A percentile compares a stretch with the other conserved stretches of the same genome.
Evolutionary conservation across 2,113 vertebrate genomes (phyloP).

Genomic region (Varanus salvator): DNA sequence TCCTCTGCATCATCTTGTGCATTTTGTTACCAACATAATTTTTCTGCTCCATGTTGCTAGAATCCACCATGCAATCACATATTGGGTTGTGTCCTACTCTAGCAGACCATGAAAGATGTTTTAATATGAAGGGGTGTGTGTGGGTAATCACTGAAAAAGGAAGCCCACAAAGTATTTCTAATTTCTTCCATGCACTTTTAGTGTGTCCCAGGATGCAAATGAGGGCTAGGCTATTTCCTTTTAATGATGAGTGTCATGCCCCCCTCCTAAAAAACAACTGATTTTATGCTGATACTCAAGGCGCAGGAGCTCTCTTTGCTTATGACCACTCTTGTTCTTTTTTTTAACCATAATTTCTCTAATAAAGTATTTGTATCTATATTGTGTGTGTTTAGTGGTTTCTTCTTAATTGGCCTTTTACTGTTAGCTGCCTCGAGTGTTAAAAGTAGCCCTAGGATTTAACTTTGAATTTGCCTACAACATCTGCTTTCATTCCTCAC

Average conservation of each 20-base stretch:
- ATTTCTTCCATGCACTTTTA: not conserved
- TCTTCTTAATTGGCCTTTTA: too few species aligned
- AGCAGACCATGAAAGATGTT: not conserved
- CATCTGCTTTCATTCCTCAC: too few species aligned
- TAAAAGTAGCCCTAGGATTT: not conserved
- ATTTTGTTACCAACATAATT: not conserved
- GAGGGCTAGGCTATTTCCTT: too few species aligned
- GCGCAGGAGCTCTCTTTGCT: too few species aligned
- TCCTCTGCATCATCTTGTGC: not conserved
- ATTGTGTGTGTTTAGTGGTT: too few species aligned
- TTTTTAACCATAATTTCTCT: not conserved
- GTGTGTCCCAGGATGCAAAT: not conserved
- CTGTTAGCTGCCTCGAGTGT: too few species aligned
- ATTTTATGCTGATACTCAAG: too few species aligned
- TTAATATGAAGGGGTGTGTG: not conserved
- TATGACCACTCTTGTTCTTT: too few species aligned
- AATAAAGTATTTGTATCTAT: not conserved
- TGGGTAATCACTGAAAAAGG: not conserved
- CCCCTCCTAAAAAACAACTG: too few species aligned
- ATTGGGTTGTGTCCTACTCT: not conserved
- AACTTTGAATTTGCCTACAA: not conserved
- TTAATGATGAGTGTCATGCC: too few species aligned
- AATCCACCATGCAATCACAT: not conserved
- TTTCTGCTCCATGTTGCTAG: not conserved
- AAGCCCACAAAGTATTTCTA: not conserved